These are phyloP conservation scores for Excalfactoria chinensis DNA, from an alignment of 2,113 vertebrate species.

Conservation along the genomic window DNA sequence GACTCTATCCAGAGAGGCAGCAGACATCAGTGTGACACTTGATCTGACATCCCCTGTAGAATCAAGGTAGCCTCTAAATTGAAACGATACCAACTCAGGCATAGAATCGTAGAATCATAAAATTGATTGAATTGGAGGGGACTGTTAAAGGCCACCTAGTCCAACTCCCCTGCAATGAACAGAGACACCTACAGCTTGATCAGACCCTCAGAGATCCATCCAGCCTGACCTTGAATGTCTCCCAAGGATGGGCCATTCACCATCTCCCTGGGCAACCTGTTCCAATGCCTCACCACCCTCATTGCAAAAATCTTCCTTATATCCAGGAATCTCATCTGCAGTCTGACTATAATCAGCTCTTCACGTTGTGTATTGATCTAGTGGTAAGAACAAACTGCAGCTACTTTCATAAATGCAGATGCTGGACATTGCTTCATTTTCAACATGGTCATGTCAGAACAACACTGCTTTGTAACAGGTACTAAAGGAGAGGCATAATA, in stretches of 20 bases:
- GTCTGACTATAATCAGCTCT: constrained; percentile 14
- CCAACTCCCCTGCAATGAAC: too few species aligned
- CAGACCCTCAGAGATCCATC: too few species aligned
- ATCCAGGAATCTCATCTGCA: neutral
- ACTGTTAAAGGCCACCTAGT: too few species aligned
- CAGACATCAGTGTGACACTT: neutral
- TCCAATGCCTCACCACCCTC: too few species aligned
- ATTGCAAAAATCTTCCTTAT: too few species aligned
- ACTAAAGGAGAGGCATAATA: constrained; percentile 28
- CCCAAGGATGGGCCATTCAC: too few species aligned
- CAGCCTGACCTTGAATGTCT: too few species aligned
- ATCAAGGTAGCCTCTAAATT: neutral
- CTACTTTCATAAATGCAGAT: constrained; percentile 60
- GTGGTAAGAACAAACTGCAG: constrained; percentile 46
- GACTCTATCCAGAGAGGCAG: neutral
- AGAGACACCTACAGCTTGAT: too few species aligned
- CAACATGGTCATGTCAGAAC: constrained; percentile 55
- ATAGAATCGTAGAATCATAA: neutral
- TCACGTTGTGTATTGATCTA: neutral
- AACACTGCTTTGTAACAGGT: constrained; percentile 24
- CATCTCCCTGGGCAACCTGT: too few species aligned
- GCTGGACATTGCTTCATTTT: constrained; percentile 43
- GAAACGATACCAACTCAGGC: neutral
- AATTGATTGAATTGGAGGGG: too few species aligned
- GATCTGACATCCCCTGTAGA: neutral